Conservation (phyloP, 2,797 vertebrate species). For the Siniperca scherzeri region DNA sequence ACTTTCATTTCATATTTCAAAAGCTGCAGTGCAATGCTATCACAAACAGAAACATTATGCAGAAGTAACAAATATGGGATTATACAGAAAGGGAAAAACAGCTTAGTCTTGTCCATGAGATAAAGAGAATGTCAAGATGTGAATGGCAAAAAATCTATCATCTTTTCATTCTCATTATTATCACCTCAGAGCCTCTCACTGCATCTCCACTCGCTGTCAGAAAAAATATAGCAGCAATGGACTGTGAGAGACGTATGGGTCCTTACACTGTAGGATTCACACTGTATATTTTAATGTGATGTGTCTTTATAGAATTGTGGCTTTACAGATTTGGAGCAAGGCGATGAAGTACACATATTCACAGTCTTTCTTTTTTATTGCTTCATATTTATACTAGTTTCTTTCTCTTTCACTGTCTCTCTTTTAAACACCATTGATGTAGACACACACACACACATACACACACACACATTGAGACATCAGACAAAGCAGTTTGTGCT, state of each 20-base stretch:
- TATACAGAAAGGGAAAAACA: conserved; percentile 10
- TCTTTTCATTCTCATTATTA: conserved; percentile 51
- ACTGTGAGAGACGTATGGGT: conserved; percentile 18
- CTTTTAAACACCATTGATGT: neutral
- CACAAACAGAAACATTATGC: conserved; percentile 3
- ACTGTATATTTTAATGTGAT: conserved; percentile 33
- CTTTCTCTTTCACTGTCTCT: neutral
- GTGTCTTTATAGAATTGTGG: neutral
- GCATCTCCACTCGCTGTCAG: conserved; percentile 31
- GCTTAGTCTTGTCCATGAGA: conserved; percentile 31
- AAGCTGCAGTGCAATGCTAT: neutral
- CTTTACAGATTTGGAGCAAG: conserved; percentile 33
- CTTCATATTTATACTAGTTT: neutral
- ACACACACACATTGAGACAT: neutral
- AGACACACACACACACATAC: neutral
- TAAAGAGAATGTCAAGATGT: conserved; percentile 33
- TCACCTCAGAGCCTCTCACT: conserved; percentile 27
- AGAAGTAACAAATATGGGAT: neutral
- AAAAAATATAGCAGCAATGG: conserved; percentile 11
- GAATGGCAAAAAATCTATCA: conserved; percentile 52
- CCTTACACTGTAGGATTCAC: conserved; percentile 15
- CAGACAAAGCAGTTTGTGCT: conserved; percentile 17
- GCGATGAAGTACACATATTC: neutral
- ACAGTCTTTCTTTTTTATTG: neutral
- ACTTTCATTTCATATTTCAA: neutral